phyloP scores from a whole-genome alignment of 2,113 vertebrate genomes.

The Mus pahari region DNA sequence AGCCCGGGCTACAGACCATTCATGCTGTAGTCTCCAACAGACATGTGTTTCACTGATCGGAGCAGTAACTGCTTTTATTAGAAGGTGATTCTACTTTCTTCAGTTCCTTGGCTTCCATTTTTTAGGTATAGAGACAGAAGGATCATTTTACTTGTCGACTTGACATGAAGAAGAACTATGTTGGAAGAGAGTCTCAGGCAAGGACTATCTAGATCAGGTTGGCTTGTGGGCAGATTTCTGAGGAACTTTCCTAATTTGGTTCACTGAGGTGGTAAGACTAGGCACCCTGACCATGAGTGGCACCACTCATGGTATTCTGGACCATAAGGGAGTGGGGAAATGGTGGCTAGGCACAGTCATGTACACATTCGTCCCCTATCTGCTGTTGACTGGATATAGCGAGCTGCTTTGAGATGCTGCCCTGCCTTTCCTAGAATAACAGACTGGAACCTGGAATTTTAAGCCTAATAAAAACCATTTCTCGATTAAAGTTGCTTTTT shows the following conservation, averaged over 20 bases:
- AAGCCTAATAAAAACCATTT: background rate
- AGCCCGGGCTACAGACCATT: background rate
- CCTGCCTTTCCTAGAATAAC: background rate
- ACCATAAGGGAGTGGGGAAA: background rate
- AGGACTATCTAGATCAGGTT: background rate
- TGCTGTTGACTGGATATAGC: background rate
- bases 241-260: background rate
- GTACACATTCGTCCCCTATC: no score
- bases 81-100: background rate
- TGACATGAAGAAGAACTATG: no score
- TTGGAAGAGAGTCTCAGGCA: background rate
- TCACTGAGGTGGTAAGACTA: background rate
- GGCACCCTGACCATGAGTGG: background rate
- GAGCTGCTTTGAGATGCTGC: background rate
- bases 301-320: background rate
- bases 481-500: background rate
- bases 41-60: background rate
- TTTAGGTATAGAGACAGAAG: slow-evolving; percentile 8
- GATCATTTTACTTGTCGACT: background rate
- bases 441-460: background rate
- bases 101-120: background rate
- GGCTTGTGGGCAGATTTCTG: background rate
- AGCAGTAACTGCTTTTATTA: background rate
- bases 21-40: background rate
- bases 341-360: background rate